These are phyloP conservation scores for Spodoptera picta DNA, from an alignment of 2,888 invertebrate genomes.

Conservation along the genomic window DNA sequence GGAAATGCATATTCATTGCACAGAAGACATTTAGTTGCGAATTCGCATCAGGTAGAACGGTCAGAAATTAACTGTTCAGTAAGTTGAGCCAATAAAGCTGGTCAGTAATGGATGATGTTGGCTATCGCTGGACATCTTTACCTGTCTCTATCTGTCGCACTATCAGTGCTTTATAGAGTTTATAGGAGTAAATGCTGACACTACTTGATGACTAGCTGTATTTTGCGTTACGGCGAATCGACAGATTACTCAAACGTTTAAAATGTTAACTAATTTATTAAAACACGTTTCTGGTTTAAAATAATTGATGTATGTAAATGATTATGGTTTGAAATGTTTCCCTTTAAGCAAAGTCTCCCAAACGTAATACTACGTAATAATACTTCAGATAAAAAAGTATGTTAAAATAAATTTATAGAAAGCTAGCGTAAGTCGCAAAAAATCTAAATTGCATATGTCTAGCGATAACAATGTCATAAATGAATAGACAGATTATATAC, in stretches of 20 bases:
- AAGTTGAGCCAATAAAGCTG: slow-evolving; percentile 55
- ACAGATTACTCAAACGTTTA: too few species aligned
- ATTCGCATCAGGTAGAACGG: slow-evolving; percentile 50
- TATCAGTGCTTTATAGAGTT: slow-evolving; percentile 26
- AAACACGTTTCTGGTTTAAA: too few species aligned
- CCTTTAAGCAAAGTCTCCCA: too few species aligned
- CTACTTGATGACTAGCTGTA: background rate
- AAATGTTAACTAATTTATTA: too few species aligned
- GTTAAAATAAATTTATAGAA: background rate
- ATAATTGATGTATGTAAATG: too few species aligned
- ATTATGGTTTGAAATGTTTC: too few species aligned
- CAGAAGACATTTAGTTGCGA: slow-evolving; percentile 37
- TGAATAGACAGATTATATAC: slow-evolving; percentile 32
- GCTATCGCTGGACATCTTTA: slow-evolving; percentile 52
- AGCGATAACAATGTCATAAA: slow-evolving; percentile 7
- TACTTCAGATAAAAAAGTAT: too few species aligned
- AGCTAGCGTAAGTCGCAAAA: slow-evolving; percentile 3
- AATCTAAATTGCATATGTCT: slow-evolving; percentile 8
- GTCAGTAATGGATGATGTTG: slow-evolving; percentile 47
- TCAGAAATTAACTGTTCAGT: slow-evolving; percentile 52
- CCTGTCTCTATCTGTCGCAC: slow-evolving; percentile 35
- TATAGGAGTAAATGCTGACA: slow-evolving; percentile 19
- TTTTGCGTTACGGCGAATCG: too few species aligned
- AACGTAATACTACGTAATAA: too few species aligned
- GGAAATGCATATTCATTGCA: slow-evolving; percentile 54